Evolutionary conservation across 1,140 invertebrate genomes (phyloP).

Genomic region (Kradibia gibbosae): DNA sequence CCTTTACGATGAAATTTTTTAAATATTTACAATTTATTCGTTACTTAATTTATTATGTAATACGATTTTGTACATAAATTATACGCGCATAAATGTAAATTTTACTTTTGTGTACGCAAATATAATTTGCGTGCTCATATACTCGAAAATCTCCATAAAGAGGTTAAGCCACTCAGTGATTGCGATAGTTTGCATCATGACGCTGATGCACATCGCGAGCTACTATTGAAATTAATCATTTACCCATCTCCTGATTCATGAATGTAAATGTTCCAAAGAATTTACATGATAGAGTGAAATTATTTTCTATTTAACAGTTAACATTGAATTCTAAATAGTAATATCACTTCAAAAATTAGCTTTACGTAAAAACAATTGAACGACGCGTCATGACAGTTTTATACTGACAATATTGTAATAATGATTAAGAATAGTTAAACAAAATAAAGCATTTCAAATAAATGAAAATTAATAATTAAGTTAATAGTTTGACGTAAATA

Average conservation of each 20-base stretch:
- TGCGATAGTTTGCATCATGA: conserved; percentile 19
- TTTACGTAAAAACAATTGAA: not conserved
- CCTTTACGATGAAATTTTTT: conserved; percentile 49
- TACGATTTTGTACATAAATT: conserved; percentile 28
- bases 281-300: not conserved
- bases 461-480: too few relatives aligned
- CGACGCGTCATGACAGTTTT: not conserved
- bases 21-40: not conserved
- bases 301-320: not conserved
- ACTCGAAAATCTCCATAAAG: conserved; percentile 34
- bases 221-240: conserved; percentile 28
- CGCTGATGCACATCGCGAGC: conserved; percentile 7
- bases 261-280: not conserved
- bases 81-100: conserved; percentile 30
- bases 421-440: too few relatives aligned
- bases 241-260: not conserved
- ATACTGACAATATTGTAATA: not conserved
- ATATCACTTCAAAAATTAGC: not conserved
- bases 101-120: conserved; percentile 4
- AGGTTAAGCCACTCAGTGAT: conserved; percentile 13
- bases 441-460: too few relatives aligned
- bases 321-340: conserved; percentile 28
- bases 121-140: conserved; percentile 19
- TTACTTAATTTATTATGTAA: conserved; percentile 23
- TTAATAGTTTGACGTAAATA: too few relatives aligned